Evolutionary conservation across 2,888 invertebrate species (phyloP).

Genomic region (Trissonchulus latispiculum): DNA sequence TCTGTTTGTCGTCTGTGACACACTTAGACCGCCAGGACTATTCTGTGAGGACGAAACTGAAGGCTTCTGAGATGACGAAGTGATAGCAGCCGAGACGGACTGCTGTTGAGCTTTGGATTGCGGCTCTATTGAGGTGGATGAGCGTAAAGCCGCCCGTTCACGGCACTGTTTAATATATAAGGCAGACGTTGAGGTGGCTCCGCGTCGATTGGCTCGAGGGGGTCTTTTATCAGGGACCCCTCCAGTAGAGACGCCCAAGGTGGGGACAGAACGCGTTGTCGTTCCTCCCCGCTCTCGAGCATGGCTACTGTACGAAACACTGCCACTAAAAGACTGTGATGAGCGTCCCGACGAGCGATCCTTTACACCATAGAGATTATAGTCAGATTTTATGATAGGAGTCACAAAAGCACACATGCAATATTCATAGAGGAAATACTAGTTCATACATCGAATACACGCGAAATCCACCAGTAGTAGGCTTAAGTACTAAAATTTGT

Average conservation of each 20-base stretch:
- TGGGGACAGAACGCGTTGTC: neutral
- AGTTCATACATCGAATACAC: too few relatives aligned
- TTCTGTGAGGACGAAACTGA: too few relatives aligned
- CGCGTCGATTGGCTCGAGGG: neutral
- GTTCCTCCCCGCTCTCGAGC: neutral
- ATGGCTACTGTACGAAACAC: neutral
- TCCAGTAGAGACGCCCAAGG: neutral
- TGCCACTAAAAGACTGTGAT: neutral
- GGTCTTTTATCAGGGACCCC: neutral
- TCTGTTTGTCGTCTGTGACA: too few relatives aligned
- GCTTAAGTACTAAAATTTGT: too few relatives aligned
- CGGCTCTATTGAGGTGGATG: too few relatives aligned
- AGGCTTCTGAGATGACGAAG: too few relatives aligned
- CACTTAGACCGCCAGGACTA: too few relatives aligned
- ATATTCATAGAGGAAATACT: too few relatives aligned
- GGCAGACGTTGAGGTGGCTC: neutral
- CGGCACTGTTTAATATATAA: constrained; percentile 15
- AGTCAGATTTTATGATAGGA: neutral
- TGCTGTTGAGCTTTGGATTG: too few relatives aligned
- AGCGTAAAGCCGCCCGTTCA: constrained; percentile 11
- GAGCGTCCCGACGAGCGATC: neutral
- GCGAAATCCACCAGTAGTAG: too few relatives aligned
- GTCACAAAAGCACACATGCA: neutral
- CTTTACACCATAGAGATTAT: neutral
- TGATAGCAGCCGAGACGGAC: too few relatives aligned